phyloP scores from a whole-genome alignment of 2,797 vertebrate genomes.

The Hypotaenidia okinawae region DNA sequence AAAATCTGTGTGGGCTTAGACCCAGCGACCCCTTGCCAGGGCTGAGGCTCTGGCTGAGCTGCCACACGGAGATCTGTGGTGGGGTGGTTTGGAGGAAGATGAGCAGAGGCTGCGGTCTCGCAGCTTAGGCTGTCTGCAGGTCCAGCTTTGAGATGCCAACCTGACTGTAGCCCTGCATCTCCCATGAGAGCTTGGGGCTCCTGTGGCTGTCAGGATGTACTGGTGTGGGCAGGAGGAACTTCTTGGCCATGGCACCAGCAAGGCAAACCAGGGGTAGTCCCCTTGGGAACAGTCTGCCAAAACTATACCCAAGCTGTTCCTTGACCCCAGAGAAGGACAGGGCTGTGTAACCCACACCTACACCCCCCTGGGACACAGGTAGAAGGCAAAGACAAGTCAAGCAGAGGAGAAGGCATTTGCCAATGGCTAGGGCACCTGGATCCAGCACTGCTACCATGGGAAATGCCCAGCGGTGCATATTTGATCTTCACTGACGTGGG shows the following conservation, averaged over 20 bases:
- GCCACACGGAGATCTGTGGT: accelerated
- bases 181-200: accelerated
- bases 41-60: neutral
- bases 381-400: neutral
- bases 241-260: neutral
- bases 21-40: neutral
- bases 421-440: neutral
- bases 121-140: neutral
- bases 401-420: neutral
- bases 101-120: neutral
- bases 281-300: neutral
- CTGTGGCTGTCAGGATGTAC: accelerated
- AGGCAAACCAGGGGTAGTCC: neutral
- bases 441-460: neutral
- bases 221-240: neutral
- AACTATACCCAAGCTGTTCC: neutral
- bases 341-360: neutral
- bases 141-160: neutral
- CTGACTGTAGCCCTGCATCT: neutral
- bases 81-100: accelerated
- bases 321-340: neutral
- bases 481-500: conserved; percentile 2
- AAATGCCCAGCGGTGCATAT: neutral
- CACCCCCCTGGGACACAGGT: neutral
- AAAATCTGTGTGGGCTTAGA: neutral